Evolutionary conservation across 1,140 invertebrate genomes (phyloP).

Genomic region (Cherax quadricarinatus): DNA sequence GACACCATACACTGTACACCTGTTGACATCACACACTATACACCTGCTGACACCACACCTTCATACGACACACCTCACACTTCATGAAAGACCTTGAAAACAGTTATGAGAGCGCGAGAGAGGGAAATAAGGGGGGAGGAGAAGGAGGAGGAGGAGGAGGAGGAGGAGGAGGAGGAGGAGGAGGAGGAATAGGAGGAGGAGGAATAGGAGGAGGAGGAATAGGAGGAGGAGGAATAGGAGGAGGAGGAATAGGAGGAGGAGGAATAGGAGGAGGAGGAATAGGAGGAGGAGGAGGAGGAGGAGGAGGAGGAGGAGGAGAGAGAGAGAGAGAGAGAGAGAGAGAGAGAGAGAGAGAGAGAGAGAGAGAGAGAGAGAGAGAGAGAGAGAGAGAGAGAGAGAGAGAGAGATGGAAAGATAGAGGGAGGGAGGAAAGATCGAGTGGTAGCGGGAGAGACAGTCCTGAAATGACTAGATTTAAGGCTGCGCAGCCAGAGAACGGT

Average conservation of each 20-base stretch:
- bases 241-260: background rate
- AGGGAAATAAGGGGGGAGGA: too few species aligned
- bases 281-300: background rate
- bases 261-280: background rate
- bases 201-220: background rate
- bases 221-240: background rate
- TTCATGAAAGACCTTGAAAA: too few species aligned
- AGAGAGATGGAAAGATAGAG: too few species aligned
- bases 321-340: background rate
- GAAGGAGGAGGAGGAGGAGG: background rate
- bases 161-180: background rate
- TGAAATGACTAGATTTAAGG: background rate
- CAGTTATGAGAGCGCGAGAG: background rate
- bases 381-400: background rate
- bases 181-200: background rate
- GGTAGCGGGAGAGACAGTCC: background rate
- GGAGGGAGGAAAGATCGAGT: too few species aligned
- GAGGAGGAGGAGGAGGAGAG: background rate
- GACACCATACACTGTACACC: too few species aligned
- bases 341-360: background rate
- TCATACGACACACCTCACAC: too few species aligned
- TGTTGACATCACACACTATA: too few species aligned
- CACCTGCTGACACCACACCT: too few species aligned
- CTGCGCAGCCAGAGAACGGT: too few species aligned
- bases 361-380: background rate